Conservation (phyloP, 2,888 invertebrate genomes). For the Hyposoter didymator region DNA sequence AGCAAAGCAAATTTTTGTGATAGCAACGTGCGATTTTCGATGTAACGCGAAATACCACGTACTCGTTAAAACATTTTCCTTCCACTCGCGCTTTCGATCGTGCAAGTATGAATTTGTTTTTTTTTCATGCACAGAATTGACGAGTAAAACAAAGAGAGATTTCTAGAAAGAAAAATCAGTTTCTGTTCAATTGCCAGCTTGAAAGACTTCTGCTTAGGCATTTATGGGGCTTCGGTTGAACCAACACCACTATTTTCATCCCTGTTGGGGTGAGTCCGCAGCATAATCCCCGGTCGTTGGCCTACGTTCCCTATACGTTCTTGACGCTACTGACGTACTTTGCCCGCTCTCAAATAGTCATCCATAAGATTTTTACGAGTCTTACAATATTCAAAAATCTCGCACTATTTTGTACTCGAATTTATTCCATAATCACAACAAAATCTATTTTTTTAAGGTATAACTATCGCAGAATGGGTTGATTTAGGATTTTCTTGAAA, state of each 20-base stretch:
- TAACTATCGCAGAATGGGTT: too few species aligned
- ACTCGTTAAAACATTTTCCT: too few species aligned
- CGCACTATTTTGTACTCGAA: neutral
- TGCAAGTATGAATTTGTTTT: neutral
- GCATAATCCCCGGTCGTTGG: conserved; percentile 72
- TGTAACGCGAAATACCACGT: too few species aligned
- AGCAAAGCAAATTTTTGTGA: too few species aligned
- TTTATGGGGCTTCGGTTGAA: conserved; percentile 77
- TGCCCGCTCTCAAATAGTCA: neutral
- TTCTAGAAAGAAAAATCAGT: conserved; percentile 66
- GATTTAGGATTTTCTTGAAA: too few species aligned
- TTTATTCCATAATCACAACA: neutral
- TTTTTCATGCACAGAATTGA: neutral
- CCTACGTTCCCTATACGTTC: conserved; percentile 59
- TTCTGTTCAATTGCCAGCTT: conserved; percentile 78
- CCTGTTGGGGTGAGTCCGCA: conserved; percentile 38
- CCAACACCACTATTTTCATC: conserved; percentile 64
- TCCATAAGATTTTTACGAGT: neutral
- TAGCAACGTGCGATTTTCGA: too few species aligned
- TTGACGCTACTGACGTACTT: conserved; percentile 36
- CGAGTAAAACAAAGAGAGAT: neutral
- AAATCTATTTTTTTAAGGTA: too few species aligned
- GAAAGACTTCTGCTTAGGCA: conserved; percentile 81
- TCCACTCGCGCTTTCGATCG: too few species aligned
- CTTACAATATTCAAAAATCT: neutral